Conservation (phyloP, 1,140 invertebrate species). For the Myzus persicae region DNA sequence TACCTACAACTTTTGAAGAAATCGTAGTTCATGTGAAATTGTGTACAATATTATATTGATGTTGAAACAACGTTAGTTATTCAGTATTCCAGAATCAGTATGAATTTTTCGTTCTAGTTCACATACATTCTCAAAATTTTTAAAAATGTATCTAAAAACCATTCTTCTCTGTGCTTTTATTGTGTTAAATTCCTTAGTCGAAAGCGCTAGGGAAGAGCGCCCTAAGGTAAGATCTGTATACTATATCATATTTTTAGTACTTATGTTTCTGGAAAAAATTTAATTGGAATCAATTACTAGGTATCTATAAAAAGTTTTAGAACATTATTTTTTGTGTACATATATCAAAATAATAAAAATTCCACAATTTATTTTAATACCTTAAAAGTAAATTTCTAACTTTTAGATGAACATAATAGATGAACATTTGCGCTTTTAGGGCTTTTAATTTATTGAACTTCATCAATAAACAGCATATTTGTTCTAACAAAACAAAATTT, state of each 20-base stretch:
- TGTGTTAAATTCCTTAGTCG: conserved; percentile 15
- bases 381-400: background rate
- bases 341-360: background rate
- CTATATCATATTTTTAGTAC: background rate
- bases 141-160: conserved; percentile 37
- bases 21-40: background rate
- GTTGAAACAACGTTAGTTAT: background rate
- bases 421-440: background rate
- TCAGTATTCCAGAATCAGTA: background rate
- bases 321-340: background rate
- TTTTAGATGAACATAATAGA: background rate
- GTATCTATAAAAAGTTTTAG: background rate
- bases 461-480: background rate
- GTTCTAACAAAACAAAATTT: background rate
- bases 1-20: background rate
- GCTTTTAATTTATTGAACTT: too few relatives aligned
- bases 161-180: conserved; percentile 28
- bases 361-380: background rate
- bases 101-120: background rate
- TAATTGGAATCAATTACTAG: background rate
- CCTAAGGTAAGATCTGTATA: conserved; percentile 11
- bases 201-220: conserved; percentile 28
- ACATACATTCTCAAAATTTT: background rate
- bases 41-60: background rate
- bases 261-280: background rate